Conservation (phyloP, 2,888 invertebrate species). For the Xestoiulus laeticollis region DNA sequence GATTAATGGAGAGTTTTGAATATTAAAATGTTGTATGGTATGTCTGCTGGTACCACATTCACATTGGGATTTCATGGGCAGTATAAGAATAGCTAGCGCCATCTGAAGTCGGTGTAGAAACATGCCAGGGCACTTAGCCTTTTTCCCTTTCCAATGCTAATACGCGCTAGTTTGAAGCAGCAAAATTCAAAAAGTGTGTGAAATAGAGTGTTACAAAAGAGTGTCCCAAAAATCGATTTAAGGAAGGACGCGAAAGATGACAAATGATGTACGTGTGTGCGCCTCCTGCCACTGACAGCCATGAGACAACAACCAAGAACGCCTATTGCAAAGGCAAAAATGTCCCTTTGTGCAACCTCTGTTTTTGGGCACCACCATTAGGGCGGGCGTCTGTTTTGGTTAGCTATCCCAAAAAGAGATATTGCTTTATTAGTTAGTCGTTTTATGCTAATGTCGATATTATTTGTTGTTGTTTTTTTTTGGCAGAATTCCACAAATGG, state of each 20-base stretch:
- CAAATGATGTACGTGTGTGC: slow-evolving; percentile 41
- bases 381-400: not conserved
- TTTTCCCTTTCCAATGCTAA: not conserved
- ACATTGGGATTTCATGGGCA: not conserved
- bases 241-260: slow-evolving; percentile 32
- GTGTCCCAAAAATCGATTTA: slow-evolving; percentile 41
- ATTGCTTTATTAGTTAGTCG: too few relatives aligned
- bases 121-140: not conserved
- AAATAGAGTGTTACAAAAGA: slow-evolving; percentile 40
- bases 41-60: not conserved
- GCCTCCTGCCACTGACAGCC: slow-evolving; percentile 38
- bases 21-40: too few relatives aligned
- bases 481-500: too few relatives aligned
- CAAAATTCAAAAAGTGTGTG: slow-evolving; percentile 34
- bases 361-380: not conserved
- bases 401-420: too few relatives aligned
- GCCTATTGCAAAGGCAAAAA: not conserved
- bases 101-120: not conserved
- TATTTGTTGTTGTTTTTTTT: too few relatives aligned
- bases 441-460: too few relatives aligned
- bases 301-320: slow-evolving; percentile 34
- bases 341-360: not conserved
- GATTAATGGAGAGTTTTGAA: too few relatives aligned
- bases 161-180: not conserved
- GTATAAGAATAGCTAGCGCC: not conserved